phyloP scores from a whole-genome alignment of 1,140 invertebrate species.

The Periplaneta americana region DNA sequence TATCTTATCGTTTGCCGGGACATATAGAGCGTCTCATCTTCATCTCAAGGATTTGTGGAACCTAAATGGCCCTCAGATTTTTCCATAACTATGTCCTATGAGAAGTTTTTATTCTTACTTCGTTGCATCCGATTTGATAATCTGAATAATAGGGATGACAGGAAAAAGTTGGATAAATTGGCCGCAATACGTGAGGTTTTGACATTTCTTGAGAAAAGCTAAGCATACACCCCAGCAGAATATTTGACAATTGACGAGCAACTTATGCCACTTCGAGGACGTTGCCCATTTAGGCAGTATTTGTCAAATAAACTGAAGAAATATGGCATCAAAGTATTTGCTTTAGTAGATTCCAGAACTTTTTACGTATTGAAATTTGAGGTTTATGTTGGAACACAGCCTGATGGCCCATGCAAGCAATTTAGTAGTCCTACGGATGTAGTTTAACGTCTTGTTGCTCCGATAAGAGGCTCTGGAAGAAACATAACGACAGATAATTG shows the following conservation, averaged over 20 bases:
- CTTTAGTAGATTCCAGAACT: no score
- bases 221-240: neutral
- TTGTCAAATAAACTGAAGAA: slow-evolving; percentile 39
- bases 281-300: slow-evolving; percentile 36
- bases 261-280: slow-evolving; percentile 34
- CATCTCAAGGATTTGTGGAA: neutral
- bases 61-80: neutral
- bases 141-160: no score
- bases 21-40: neutral
- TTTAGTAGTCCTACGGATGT: slow-evolving; percentile 14
- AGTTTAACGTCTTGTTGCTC: neutral
- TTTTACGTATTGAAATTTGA: slow-evolving; percentile 32
- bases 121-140: no score
- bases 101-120: no score
- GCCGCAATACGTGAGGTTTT: slow-evolving; percentile 6
- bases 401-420: slow-evolving; percentile 9
- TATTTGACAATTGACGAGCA: slow-evolving; percentile 5
- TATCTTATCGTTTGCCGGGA: neutral
- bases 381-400: slow-evolving; percentile 23
- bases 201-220: neutral
- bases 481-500: slow-evolving; percentile 3
- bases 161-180: no score
- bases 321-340: slow-evolving; percentile 41
- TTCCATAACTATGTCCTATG: neutral
- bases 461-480: neutral